A percentile compares a stretch with the other conserved stretches of the same genome.
Conservation (phyloP, 1,140 invertebrate species). For the Hyles vespertilio region DNA sequence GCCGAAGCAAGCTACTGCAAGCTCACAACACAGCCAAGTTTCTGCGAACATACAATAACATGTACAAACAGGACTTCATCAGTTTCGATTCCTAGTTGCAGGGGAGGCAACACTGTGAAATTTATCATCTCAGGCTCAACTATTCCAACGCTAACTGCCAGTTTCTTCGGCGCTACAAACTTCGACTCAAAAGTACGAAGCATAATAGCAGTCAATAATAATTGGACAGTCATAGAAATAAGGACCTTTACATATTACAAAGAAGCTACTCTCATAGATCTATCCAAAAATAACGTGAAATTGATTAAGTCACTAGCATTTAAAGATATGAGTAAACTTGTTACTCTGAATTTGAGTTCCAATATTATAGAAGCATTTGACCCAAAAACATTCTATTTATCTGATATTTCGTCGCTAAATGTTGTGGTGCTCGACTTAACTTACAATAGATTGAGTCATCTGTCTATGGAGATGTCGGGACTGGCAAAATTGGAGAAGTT, state of each 20-base stretch:
- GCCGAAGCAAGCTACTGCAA: not conserved
- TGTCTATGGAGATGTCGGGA: slow-evolving; percentile 28
- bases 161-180: slow-evolving; percentile 54
- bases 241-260: slow-evolving; percentile 42
- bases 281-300: slow-evolving; percentile 42
- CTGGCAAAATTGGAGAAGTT: slow-evolving; percentile 26
- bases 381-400: slow-evolving; percentile 23
- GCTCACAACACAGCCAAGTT: not conserved
- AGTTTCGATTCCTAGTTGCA: slow-evolving; percentile 28
- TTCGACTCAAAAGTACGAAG: slow-evolving; percentile 47
- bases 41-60: slow-evolving; percentile 28
- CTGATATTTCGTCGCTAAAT: slow-evolving; percentile 19
- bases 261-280: slow-evolving; percentile 29
- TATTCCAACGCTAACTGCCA: slow-evolving; percentile 20
- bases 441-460: slow-evolving; percentile 23
- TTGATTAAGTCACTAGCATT: slow-evolving; percentile 38
- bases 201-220: slow-evolving; percentile 34
- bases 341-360: slow-evolving; percentile 40
- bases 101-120: slow-evolving; percentile 30
- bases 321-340: slow-evolving; percentile 24
- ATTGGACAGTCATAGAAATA: slow-evolving; percentile 32
- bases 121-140: slow-evolving; percentile 39
- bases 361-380: slow-evolving; percentile 39
- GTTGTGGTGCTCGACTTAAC: slow-evolving; percentile 35
- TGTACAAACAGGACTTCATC: slow-evolving; percentile 32